These are phyloP conservation scores for Drosophila gaucha DNA, from an alignment of 2,888 invertebrate genomes.

Conservation along the genomic window DNA sequence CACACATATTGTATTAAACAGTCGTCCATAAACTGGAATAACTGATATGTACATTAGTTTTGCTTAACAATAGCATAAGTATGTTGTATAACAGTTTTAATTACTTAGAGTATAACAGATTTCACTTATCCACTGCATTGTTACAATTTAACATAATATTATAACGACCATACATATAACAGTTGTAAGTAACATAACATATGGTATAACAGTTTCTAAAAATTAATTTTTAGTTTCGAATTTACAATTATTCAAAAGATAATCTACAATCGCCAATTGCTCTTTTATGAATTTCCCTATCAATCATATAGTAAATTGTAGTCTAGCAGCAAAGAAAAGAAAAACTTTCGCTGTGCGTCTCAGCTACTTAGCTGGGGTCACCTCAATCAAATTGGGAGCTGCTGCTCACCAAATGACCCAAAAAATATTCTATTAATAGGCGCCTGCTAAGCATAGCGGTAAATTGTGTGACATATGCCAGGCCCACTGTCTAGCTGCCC, in stretches of 20 bases:
- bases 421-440: constrained; percentile 76
- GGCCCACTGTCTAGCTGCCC: not conserved
- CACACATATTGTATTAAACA: no score
- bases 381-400: constrained; percentile 51
- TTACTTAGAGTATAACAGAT: not conserved
- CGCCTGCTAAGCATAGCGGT: constrained; percentile 58
- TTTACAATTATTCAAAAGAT: not conserved
- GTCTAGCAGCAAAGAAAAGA: not conserved
- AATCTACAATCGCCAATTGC: not conserved
- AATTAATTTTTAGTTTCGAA: not conserved
- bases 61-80: no score
- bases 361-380: constrained; percentile 38
- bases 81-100: not conserved
- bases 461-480: constrained; percentile 56
- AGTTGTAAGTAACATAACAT: not conserved
- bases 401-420: constrained; percentile 67
- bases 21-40: no score
- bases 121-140: not conserved
- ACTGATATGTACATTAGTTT: no score
- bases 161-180: no score
- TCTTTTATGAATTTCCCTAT: constrained; percentile 19
- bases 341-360: constrained; percentile 7
- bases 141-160: no score
- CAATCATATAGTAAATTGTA: constrained; percentile 15
- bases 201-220: not conserved